Conservation (phyloP, 2,797 vertebrate genomes). For the Sebastes umbrosus region DNA sequence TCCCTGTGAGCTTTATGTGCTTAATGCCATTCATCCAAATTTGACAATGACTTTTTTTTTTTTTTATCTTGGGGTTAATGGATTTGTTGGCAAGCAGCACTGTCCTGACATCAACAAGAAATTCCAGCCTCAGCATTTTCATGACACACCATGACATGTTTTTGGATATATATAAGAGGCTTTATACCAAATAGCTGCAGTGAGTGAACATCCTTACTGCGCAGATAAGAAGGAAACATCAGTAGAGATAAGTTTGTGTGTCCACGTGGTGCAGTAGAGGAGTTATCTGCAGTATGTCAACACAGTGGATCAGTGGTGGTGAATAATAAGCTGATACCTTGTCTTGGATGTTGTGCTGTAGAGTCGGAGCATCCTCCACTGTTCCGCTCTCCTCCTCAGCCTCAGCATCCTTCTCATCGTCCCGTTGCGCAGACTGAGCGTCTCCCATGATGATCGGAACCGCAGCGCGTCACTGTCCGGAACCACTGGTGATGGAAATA, state of each 20-base stretch:
- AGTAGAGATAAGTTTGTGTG: background rate
- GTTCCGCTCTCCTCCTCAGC: constrained; percentile 62
- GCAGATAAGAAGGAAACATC: rapidly evolving
- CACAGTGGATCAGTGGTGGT: background rate
- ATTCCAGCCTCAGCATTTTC: constrained; percentile 47
- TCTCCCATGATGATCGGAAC: constrained; percentile 87
- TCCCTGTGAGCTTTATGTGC: background rate
- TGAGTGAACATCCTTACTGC: background rate
- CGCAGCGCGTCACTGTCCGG: constrained; percentile 46
- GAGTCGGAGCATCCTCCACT: constrained; percentile 52
- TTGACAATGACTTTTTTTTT: background rate
- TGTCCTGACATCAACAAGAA: constrained; percentile 27
- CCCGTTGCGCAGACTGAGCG: constrained; percentile 84
- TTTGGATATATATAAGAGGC: too few relatives aligned
- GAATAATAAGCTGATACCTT: constrained; percentile 56
- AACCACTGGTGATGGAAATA: constrained; percentile 34
- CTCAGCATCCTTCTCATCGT: constrained; percentile 59
- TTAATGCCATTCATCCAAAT: background rate
- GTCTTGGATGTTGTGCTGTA: constrained; percentile 32
- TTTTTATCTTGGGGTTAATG: constrained; percentile 27
- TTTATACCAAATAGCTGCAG: background rate
- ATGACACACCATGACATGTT: background rate
- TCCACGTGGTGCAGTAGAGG: background rate
- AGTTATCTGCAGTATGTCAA: background rate
- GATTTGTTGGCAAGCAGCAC: constrained; percentile 51